Base-by-base conservation (phyloP, 2,888 invertebrate species). In the Erynnis tages region DNA sequence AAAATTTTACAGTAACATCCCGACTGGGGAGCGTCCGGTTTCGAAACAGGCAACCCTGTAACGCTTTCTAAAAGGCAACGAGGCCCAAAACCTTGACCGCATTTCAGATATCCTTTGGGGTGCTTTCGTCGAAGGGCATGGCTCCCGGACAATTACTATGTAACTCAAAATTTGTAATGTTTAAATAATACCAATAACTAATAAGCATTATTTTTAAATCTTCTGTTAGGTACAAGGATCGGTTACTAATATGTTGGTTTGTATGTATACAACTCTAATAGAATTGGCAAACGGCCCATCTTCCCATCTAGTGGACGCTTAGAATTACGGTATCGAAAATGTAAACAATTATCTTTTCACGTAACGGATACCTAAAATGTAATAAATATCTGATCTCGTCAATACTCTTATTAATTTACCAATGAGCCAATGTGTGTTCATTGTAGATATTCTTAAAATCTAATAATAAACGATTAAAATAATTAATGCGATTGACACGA, bases 251-350 rank as follows among this genome's bases (percentile, higher is more conserved):
- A 4, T 21, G 3, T 21, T 21, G 21, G 6, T 6, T 4, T 21
- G 3, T 25, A 19, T 49, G 11, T 48, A 23, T 32, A 13, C 25
- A n/a, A 23, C 41, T 43, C 25, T 34, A 30, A 40, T 48, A 49
- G 49, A 49, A 41, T 34, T 49, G 49, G 49, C 41, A 49, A 35
- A 13, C 49, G 11, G 41, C 49, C 49, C 49, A 49, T 34, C 25
- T 41, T 41, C 41, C 41, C 16, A 43, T 49, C 49, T 41, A 41
- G 11, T 34, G 19, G 34, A 34, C 34, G 41, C 41, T 11, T 49
- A 21, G 13, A 41, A 41, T 34, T 32, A 30, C 40, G 23, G 23
- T 41, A 49, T 32, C 32, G 41, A 48, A 48, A 41, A 41, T 34
- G 23, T 30, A 25, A 21, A 40, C 32, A 49, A 34, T n/a, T 32